Percentiles rank a stretch among this genome's conserved stretches.
Conservation (phyloP, 1,140 invertebrate genomes). For the Carposina sasakii region DNA sequence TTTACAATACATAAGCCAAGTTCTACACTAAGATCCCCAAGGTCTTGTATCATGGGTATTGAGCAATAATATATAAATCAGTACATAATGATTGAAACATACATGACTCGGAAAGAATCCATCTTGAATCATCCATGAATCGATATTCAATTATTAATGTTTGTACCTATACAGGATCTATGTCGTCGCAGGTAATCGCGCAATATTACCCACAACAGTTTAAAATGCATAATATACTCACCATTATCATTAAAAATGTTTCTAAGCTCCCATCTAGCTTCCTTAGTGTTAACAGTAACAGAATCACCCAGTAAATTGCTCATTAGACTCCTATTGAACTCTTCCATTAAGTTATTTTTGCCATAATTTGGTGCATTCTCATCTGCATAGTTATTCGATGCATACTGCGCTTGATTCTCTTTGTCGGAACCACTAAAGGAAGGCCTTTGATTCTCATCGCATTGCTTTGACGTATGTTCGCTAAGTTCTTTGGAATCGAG, state of each 20-base stretch:
- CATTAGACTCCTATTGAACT: slow-evolving; percentile 69
- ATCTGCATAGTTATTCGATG: slow-evolving; percentile 27
- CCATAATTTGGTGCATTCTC: slow-evolving; percentile 44
- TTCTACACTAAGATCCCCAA: too few relatives aligned
- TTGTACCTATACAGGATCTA: too few relatives aligned
- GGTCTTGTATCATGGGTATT: too few relatives aligned
- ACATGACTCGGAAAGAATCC: too few relatives aligned
- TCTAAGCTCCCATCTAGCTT: slow-evolving; percentile 68
- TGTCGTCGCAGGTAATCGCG: too few relatives aligned
- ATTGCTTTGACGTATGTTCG: slow-evolving; percentile 49
- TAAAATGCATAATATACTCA: slow-evolving; percentile 30
- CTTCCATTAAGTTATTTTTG: slow-evolving; percentile 64
- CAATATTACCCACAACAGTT: too few relatives aligned
- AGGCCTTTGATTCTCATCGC: slow-evolving; percentile 42
- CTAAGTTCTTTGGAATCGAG: slow-evolving; percentile 64
- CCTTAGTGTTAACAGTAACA: slow-evolving; percentile 77
- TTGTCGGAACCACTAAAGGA: slow-evolving; percentile 33
- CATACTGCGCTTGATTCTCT: slow-evolving; percentile 42
- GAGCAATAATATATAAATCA: too few relatives aligned
- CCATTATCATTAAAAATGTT: slow-evolving; percentile 68
- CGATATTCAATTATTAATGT: too few relatives aligned
- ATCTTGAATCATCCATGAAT: too few relatives aligned
- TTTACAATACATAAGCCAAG: too few relatives aligned
- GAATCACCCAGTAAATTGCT: slow-evolving; percentile 62
- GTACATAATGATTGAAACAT: too few relatives aligned